Evolutionary conservation across 2,797 vertebrate species (phyloP), one percentile per base, ranked within the genome.

Genomic region (Eulemur mongoz): DNA sequence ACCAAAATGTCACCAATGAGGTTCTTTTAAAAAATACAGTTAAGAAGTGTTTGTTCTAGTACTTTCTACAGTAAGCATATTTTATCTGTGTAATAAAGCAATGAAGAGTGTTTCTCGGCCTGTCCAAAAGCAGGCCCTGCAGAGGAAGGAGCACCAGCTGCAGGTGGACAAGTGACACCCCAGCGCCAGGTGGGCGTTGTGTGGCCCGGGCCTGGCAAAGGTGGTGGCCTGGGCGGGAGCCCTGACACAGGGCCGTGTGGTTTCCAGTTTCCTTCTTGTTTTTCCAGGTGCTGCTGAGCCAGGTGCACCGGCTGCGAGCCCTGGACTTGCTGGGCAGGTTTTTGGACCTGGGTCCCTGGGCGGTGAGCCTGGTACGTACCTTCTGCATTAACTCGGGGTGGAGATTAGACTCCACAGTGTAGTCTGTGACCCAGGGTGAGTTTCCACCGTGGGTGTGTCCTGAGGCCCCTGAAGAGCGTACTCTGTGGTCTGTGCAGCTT

Each of bases 331-430:
- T 99, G 35, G 99, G 99, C 3, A 98, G 99, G n/a, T 99, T 99
- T 97, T 97, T 99, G 98, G 99, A 99, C 98, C 98, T 99, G 96
- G 99, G 99, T 14, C 99, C 99, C 63, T 99, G 99, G 99, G 99
- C 99, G 0, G 99, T 99, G 93, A 99, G 99, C 98, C 98, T 99
- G 99, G 99, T 99, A 84, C 1, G 99, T 99, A 92, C 35, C 2
- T 61, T 76, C 91, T 67, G 43, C 22, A 0, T 7, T 0, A 5
- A 18, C 54, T 65, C 38, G 5, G 25, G 35, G 69, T 70, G 12
- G 25, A 81, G 54, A 15, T 22, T 32, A 30, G 7, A 6, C 13
- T 20, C 14, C 4, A 14, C 23, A 23, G 14, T 0, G 12, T 65
- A 23, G 1, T 27, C 14, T 80, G 0, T 54, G 5, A 43, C n/a